Evolutionary conservation across 2,113 vertebrate species (phyloP).

Genomic region (Tachycineta bicolor): DNA sequence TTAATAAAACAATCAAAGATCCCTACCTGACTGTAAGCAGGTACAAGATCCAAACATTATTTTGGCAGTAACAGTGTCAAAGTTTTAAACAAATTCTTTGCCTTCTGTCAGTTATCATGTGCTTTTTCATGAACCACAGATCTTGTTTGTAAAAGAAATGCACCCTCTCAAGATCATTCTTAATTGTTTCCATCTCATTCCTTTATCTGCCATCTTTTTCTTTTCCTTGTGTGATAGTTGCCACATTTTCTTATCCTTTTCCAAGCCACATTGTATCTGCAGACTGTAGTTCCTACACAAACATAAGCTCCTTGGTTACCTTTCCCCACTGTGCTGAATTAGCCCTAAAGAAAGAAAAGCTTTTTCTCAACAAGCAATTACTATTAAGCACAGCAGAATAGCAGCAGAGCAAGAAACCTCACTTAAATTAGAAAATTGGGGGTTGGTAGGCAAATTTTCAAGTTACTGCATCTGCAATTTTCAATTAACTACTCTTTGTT

Average conservation of each 20-base stretch:
- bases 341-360: neutral
- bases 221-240: neutral
- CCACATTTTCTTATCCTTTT: neutral
- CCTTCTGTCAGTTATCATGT: neutral
- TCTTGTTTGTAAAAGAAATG: neutral
- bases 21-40: neutral
- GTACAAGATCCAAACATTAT: neutral
- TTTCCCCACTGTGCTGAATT: slow-evolving; percentile 19
- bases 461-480: neutral
- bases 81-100: neutral
- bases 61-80: neutral
- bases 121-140: neutral
- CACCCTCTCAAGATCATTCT: neutral
- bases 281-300: neutral
- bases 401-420: neutral
- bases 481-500: neutral
- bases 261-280: neutral
- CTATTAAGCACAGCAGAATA: neutral
- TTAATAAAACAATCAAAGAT: neutral
- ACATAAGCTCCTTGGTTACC: neutral
- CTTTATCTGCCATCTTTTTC: neutral
- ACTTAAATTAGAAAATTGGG: neutral
- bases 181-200: neutral
- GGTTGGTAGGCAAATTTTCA: neutral
- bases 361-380: neutral